A percentile compares a stretch with the other conserved stretches of the same genome.
These are phyloP conservation scores for Petrosia ficiformis DNA, from an alignment of 37 sponge, comb jelly and placozoan species.

Conservation along the genomic window DNA sequence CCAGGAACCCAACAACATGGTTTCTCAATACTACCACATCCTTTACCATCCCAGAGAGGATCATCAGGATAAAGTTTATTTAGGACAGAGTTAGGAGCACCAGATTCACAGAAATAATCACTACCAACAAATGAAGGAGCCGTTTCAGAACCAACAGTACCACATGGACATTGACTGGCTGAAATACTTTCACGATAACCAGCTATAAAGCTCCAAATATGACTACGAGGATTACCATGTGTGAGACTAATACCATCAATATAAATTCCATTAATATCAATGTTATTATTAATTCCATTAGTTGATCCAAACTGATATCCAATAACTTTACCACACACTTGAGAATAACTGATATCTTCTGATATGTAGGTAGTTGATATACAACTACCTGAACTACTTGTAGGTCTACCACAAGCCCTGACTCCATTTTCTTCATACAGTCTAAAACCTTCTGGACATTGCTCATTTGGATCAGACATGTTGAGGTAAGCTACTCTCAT, in stretches of 20 bases:
- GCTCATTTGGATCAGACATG: conserved; percentile 12
- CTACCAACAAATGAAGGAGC: conserved; percentile 6
- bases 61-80: background rate
- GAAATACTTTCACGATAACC: background rate
- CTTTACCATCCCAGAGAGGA: conserved; percentile 8
- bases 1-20: conserved; percentile 6
- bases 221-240: conserved; percentile 21
- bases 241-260: conserved; percentile 32
- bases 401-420: conserved; percentile 13
- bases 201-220: conserved; percentile 25
- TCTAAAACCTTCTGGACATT: conserved; percentile 2
- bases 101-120: conserved; percentile 10
- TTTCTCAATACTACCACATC: background rate
- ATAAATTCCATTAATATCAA: conserved; percentile 1
- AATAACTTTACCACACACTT: conserved; percentile 26
- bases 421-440: background rate
- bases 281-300: background rate
- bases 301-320: conserved; percentile 9
- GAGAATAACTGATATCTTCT: background rate
- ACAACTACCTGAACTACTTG: background rate
- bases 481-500: conserved; percentile 10
- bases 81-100: background rate
- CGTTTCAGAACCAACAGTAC: background rate
- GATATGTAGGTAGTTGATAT: background rate
- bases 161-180: background rate